Base-by-base conservation (phyloP, 2,113 vertebrate species). In the Aspiorhynchus laticeps region DNA sequence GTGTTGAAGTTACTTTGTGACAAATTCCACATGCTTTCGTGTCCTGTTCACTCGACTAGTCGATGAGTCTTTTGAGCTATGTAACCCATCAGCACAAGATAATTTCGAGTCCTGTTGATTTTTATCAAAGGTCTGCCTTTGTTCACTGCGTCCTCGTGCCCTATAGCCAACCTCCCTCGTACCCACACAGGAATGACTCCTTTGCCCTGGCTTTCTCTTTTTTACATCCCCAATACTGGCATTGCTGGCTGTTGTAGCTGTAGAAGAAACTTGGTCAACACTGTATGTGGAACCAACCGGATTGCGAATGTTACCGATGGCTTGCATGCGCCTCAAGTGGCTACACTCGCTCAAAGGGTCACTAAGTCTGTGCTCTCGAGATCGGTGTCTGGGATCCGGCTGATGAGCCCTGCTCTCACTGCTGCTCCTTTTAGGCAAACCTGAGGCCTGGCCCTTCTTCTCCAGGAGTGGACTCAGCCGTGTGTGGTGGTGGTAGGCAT, bases 251-350 rank as follows among this genome's bases (percentile, higher is more conserved):
- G 51, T 9, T 8, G 14, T 19, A 5, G 7, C 41, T 41, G 12
- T 43, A 15, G 11, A 28, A 38, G 36, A 80, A 14, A 79, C 8
- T 1, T 24, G 17, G 28, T 88, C n/a, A 31, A 88, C 87, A 85
- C 80, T 88, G 59, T 87, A 85, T 12, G 84, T 77, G 17, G n/a
- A 73, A 19, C 59, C 73, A 17, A 53, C 11, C 0, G 92, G 91
- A 84, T 90, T 93, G 53, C 95, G 93, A 8, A 95, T 92, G 90
- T 96, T 95, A 3, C 94, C 94, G 2, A 86, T 87, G 4, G 94
- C 93, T 56, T 95, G 94, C 94, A 95, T 95, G 24, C 92, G 92
- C 84, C 73, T 92, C 86, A 94, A 79, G 86, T 95, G 91, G 56
- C 87, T 91, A 86, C 82, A 91, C 43, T 88, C 86, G 33, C 88